Evolutionary conservation across 2,797 vertebrate genomes (phyloP).

Genomic region (Potorous gilbertii): DNA sequence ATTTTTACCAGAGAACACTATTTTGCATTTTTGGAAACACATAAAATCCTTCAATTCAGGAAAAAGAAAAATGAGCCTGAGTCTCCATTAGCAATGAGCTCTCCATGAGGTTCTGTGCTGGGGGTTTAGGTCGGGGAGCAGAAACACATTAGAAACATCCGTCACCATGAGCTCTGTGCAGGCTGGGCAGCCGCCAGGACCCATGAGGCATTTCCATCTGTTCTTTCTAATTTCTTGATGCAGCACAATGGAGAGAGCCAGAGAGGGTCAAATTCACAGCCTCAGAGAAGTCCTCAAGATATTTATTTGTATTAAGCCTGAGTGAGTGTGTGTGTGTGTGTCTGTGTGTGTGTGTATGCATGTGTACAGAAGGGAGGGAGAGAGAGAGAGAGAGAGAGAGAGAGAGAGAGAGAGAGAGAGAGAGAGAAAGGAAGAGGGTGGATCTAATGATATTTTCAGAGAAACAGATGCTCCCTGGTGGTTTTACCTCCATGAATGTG

Average conservation of each 20-base stretch:
- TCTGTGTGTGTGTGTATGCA: background rate
- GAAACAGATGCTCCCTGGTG: background rate
- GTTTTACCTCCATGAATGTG: background rate
- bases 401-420: background rate
- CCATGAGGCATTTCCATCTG: background rate
- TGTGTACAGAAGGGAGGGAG: too few species aligned
- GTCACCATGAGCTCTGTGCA: background rate
- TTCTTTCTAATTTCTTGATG: background rate
- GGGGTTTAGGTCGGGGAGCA: background rate
- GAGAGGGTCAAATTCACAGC: slow-evolving; percentile 1
- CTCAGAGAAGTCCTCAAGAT: background rate
- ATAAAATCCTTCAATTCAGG: background rate
- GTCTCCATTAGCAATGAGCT: background rate
- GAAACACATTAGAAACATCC: slow-evolving; percentile 5
- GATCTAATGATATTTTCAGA: background rate
- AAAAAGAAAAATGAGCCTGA: background rate
- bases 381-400: too few species aligned
- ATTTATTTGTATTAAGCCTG: background rate
- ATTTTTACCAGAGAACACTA: background rate
- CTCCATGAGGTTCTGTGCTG: background rate
- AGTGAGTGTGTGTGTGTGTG: background rate
- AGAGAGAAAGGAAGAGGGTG: too few species aligned
- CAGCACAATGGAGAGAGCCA: background rate
- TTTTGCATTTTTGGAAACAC: background rate
- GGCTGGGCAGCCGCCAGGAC: background rate